phyloP scores from a whole-genome alignment of 2,113 vertebrate species.

The Scytalopus superciliaris region DNA sequence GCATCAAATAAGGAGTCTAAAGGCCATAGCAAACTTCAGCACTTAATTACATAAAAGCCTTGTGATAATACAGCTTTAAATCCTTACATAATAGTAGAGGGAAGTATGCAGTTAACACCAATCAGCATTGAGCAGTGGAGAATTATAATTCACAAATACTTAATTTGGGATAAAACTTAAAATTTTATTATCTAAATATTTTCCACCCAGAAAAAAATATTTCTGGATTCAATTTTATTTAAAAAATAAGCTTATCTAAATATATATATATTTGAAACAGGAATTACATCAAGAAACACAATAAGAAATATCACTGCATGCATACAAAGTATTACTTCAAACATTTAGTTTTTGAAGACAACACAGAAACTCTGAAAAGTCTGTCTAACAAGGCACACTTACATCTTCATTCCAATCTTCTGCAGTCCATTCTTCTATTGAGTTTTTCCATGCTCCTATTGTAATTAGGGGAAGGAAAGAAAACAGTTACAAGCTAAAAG shows the following conservation, averaged over 20 bases:
- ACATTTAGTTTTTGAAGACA: neutral
- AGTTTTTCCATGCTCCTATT: conserved; percentile 87
- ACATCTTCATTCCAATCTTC: conserved; percentile 98
- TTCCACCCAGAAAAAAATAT: neutral
- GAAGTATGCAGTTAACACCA: neutral
- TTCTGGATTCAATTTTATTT: neutral
- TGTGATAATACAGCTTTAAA: neutral
- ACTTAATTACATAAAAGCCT: neutral
- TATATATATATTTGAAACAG: neutral
- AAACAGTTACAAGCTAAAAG: conserved; percentile 5
- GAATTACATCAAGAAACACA: neutral
- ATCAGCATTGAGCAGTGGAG: neutral
- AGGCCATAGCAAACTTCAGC: neutral
- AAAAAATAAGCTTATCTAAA: neutral
- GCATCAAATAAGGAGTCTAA: neutral
- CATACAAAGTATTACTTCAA: neutral
- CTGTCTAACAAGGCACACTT: conserved; percentile 45
- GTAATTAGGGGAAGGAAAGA: neutral
- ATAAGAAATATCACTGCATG: neutral
- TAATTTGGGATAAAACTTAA: neutral
- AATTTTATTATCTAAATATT: neutral
- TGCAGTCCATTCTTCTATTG: conserved; percentile 89
- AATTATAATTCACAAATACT: neutral
- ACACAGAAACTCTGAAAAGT: neutral
- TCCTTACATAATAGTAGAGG: neutral